phyloP scores from a whole-genome alignment of 1,140 invertebrate genomes.

The Drosophila nebulosa region DNA sequence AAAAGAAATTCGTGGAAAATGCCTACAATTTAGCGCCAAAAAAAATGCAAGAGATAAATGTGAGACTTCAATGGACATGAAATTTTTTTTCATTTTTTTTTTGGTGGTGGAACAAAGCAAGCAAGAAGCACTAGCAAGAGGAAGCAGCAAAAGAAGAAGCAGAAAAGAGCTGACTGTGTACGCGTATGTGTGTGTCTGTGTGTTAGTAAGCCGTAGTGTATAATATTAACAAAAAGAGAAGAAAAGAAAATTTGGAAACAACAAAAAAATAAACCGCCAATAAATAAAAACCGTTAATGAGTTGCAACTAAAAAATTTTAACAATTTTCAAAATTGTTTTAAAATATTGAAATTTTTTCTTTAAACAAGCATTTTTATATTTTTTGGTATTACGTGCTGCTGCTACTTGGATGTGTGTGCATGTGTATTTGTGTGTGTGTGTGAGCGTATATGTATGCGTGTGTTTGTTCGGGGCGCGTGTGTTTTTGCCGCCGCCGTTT shows the following conservation, averaged over 20 bases:
- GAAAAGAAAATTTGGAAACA: conserved; percentile 5
- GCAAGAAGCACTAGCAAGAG: conserved; percentile 34
- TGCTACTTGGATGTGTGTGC: conserved; percentile 22
- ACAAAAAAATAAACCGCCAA: conserved; percentile 36
- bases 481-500: conserved; percentile 42
- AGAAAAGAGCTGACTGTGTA: conserved; percentile 47
- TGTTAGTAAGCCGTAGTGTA: conserved; percentile 35
- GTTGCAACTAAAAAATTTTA: neutral
- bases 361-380: conserved; percentile 2
- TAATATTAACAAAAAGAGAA: conserved; percentile 45
- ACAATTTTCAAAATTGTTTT: neutral
- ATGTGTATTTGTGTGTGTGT: conserved; percentile 3
- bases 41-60: conserved; percentile 64
- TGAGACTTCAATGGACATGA: conserved; percentile 78
- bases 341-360: neutral
- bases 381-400: conserved; percentile 16
- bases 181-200: too few species aligned
- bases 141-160: conserved; percentile 57
- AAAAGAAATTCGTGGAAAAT: conserved; percentile 32
- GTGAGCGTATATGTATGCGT: conserved; percentile 4
- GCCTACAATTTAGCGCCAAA: conserved; percentile 56
- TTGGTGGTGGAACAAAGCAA: conserved; percentile 62
- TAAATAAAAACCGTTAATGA: neutral
- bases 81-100: conserved; percentile 63
- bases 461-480: conserved; percentile 22